A percentile compares a stretch with the other conserved stretches of the same genome.
Evolutionary conservation across 2,797 vertebrate species (phyloP).

Genomic region (Lutra lutra): DNA sequence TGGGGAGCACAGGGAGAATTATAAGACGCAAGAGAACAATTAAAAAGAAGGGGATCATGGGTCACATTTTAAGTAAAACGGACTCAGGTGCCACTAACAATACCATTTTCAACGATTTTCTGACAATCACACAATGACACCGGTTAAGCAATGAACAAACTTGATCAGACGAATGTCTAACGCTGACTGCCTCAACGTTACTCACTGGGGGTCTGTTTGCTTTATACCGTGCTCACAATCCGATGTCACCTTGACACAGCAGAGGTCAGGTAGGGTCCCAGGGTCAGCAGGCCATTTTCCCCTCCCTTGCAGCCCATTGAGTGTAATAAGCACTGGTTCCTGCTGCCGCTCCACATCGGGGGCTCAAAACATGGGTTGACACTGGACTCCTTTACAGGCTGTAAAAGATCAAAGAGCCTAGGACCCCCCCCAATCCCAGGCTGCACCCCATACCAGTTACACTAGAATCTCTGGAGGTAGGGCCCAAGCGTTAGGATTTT

Average conservation of each 20-base stretch:
- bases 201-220: not conserved
- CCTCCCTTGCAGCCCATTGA: not conserved
- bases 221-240: not conserved
- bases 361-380: not conserved
- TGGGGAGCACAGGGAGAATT: not conserved
- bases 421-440: not conserved
- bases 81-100: not conserved
- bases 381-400: not conserved
- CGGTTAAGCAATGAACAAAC: not conserved
- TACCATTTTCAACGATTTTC: slow-evolving; percentile 16
- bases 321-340: not conserved
- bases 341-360: not conserved
- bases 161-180: not conserved
- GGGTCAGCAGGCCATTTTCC: not conserved
- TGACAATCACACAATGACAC: not conserved
- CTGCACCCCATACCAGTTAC: not conserved
- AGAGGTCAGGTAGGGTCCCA: not conserved
- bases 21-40: not conserved
- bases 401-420: not conserved
- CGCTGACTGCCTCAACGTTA: not conserved
- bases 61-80: not conserved
- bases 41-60: not conserved
- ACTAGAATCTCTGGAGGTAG: not conserved
- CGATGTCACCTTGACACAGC: not conserved
- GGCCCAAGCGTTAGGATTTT: not conserved